Base-by-base conservation (phyloP, 1,140 invertebrate species). In the Spodoptera frugiperda region DNA sequence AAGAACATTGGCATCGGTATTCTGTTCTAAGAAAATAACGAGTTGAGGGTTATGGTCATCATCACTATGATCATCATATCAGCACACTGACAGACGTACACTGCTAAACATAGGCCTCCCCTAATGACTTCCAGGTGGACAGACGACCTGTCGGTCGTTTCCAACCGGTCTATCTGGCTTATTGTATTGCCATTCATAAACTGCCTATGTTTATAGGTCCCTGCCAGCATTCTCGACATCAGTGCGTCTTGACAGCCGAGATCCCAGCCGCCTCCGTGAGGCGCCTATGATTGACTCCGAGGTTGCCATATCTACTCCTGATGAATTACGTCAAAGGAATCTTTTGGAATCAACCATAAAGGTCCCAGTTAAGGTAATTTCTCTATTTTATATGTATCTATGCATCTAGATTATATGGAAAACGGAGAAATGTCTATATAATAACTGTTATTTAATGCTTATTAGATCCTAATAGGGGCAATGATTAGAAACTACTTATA, bases 321-420 rank as follows among this genome's bases (percentile, higher is more conserved):
- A 95, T 73, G 95, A 96, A 81, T 39, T 91, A 9, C 93, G 93
- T 72, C 91, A 95, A 21, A 95, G 92, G 76, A 92, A 92, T 78
- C 94, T 94, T 77, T 85, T 96, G 74, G 93, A 94, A 70, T 90
- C 94, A 78, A 94, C 93, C 73, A 96, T 96, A 80, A 91, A 93
- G 39, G 95, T 96, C 4, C 95, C 95, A 54, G 88, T 77, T 11
- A 89, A 94, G 87, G 92, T 95, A 88, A 81, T 55, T 14, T 21
- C 25, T 11, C 17, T 54, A 10, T 17, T 17, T 54, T 21, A 17
- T 54, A 21, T 25, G 5, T 25, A 25, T 25, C 25, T 25, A 1
- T n/a, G n/a, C n/a, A n/a, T n/a, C n/a, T 25, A 25, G 25, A 25
- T 25, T 25, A 25, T 25, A 2, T 25, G 25, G 2, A 25, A n/a